phyloP scores from a whole-genome alignment of 2,113 vertebrate genomes.

The Silurus asotus region DNA sequence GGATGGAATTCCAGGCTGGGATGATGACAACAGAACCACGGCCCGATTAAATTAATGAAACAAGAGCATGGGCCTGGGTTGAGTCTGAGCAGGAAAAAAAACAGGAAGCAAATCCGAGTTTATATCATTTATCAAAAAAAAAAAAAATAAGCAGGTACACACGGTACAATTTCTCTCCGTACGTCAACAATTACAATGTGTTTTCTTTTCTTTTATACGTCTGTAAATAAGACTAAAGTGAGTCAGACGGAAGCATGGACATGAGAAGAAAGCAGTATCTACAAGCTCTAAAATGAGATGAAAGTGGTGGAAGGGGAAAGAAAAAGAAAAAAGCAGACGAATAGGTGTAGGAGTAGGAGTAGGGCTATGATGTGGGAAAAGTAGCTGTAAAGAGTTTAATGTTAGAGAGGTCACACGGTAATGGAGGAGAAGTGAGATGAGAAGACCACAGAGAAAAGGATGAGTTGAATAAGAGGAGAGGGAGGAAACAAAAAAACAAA shows the following conservation, averaged over 20 bases:
- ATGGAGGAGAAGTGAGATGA: conserved; percentile 27
- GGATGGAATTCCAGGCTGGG: not conserved
- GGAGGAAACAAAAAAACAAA: not conserved
- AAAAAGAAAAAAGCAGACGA: not conserved
- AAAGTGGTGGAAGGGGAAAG: conserved; percentile 6
- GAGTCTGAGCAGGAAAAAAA: not conserved
- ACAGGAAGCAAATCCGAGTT: not conserved
- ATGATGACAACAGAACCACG: not conserved
- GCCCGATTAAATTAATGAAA: not conserved
- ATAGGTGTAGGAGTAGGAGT: not conserved
- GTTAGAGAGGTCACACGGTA: conserved; percentile 6
- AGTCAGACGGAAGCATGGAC: not conserved
- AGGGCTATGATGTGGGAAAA: not conserved
- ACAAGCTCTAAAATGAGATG: conserved; percentile 4
- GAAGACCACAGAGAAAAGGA: conserved; percentile 8
- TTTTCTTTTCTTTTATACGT: not conserved
- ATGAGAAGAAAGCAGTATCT: not conserved
- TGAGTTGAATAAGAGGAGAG: conserved; percentile 12
- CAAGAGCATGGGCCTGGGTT: not conserved
- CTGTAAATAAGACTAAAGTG: not conserved
- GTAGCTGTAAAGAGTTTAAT: not conserved
- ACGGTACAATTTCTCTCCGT: too few relatives aligned
- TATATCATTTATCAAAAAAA: not conserved
- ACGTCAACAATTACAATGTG: not conserved
- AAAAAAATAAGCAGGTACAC: not conserved